Percentiles rank a stretch among this genome's conserved stretches.
These are phyloP conservation scores for Heliothis virescens DNA, from an alignment of 1,140 invertebrate species.

Conservation along the genomic window DNA sequence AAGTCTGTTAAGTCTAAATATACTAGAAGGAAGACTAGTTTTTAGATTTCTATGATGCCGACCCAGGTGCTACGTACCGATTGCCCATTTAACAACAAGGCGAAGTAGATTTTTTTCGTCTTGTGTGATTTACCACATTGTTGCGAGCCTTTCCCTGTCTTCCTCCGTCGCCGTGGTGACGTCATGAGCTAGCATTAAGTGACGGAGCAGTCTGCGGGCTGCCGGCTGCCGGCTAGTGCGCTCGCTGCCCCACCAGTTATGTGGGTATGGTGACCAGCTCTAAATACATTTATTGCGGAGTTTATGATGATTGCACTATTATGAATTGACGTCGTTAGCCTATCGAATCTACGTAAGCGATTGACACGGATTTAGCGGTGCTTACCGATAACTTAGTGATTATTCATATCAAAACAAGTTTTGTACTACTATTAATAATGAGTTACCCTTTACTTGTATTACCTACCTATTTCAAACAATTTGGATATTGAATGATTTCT, in stretches of 20 bases:
- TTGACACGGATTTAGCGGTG: constrained; percentile 5
- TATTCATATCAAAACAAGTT: neutral
- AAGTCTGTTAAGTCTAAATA: too few species aligned
- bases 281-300: neutral
- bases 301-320: neutral
- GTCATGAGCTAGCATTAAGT: too few species aligned
- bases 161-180: too few species aligned
- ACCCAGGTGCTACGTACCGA: too few species aligned
- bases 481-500: neutral
- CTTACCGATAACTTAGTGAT: neutral
- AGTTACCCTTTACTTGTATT: neutral
- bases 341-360: neutral
- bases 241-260: neutral
- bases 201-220: too few species aligned
- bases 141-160: too few species aligned
- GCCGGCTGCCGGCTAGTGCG: too few species aligned
- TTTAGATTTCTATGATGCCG: too few species aligned
- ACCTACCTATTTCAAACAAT: neutral
- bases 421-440: neutral
- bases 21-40: too few species aligned
- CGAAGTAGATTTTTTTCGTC: too few species aligned
- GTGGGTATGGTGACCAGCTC: neutral
- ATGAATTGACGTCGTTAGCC: neutral
- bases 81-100: too few species aligned
- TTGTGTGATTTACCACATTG: too few species aligned